Evolutionary conservation across 2,888 invertebrate species (phyloP), one percentile per base, ranked within the genome.

Genomic region (Dilophus febrilis): DNA sequence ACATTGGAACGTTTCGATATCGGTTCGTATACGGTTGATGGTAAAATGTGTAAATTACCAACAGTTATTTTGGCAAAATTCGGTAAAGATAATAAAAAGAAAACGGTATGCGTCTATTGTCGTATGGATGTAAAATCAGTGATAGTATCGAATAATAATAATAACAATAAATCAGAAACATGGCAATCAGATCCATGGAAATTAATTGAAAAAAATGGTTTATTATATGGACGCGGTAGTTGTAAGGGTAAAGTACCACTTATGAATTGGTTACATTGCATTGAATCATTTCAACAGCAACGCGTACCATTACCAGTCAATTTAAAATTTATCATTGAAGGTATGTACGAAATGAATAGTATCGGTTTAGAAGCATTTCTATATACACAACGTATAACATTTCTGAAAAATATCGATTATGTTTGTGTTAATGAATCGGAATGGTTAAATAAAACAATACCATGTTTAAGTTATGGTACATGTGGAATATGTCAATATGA

Each of bases 401-500:
- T 64, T 45, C 51, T 65, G 10, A 44, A 45, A 30, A 48, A 55
- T 35, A 51, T 65, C 6, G 57, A 64, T 46, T 59, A 55, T 42
- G 50, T 64, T 4, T 49, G 64, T 2, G 51, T 61, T 13, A 58
- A 55, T 39, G 63, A 64, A 38, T 58, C 61, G 1, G 55, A 64
- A 44, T 65, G 66, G 66, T 45, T 65, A 3, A 63, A 64, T 2
- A 53, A 52, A n/a, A 57, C 59, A 43, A 50, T 56, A 48, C 65
- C 66, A 4, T 64, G 65, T 45, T 48, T 66, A 10, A 49, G 59
- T 13, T 64, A 65, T 42, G 66, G 62, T 26, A 54, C 55, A 35
- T 57, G 60, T n/a, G 66, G 65, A 49, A 54, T 50, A 35, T 48
- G 47, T 38, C 49, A 46, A 35, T 52, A 50, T 40, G 48, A 51